Conservation (phyloP, 53 echinoderm and acorn worm genomes). For the Temnopleurus reevesii region DNA sequence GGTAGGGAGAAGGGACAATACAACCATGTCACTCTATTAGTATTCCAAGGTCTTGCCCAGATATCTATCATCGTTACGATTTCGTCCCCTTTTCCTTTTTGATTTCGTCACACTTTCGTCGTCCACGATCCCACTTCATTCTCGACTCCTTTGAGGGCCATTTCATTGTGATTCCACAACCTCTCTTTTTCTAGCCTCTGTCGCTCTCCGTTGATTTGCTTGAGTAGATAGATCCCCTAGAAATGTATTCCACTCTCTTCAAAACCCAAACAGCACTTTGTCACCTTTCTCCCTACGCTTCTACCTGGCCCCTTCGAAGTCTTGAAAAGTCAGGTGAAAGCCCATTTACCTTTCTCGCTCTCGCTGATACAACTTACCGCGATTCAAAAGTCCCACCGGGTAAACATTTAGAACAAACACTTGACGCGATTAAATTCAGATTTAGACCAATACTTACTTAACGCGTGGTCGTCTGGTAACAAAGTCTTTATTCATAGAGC, state of each 20-base stretch:
- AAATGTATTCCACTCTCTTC: neutral
- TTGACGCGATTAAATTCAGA: conserved; percentile 33
- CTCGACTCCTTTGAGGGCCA: neutral
- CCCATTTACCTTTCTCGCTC: neutral
- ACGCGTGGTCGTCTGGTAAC: neutral
- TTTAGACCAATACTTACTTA: conserved; percentile 15
- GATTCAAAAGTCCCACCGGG: neutral
- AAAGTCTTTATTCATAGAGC: neutral
- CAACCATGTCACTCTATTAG: neutral
- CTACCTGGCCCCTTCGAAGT: neutral
- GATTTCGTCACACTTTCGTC: conserved; percentile 1
- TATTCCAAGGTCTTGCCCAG: neutral
- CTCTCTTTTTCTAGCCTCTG: neutral
- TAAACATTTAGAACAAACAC: conserved; percentile 20
- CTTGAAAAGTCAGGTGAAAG: neutral
- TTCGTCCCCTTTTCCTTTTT: neutral
- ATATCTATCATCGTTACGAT: conserved; percentile 14
- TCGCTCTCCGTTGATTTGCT: neutral
- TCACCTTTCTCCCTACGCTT: neutral
- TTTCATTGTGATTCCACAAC: neutral
- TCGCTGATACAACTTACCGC: too few species aligned
- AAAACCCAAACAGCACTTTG: neutral
- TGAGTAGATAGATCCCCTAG: neutral
- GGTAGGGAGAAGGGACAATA: neutral
- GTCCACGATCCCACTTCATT: conserved; percentile 14